Evolutionary conservation across 2,113 vertebrate species (phyloP).

Genomic region (Cephalopholis sonnerati): DNA sequence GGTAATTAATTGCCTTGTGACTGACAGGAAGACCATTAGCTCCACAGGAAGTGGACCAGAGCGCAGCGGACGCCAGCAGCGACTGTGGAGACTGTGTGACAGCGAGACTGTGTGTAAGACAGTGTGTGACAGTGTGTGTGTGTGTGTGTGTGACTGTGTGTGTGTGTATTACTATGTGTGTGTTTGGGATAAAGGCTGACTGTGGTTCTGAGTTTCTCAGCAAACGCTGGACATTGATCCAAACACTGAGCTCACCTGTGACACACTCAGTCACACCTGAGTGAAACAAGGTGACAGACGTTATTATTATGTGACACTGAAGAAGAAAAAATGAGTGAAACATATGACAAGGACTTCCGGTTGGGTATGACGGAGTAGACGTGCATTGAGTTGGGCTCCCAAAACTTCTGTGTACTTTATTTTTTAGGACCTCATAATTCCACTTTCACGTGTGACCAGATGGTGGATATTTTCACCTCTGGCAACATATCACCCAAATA

Average conservation of each 20-base stretch:
- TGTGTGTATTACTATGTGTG: no score
- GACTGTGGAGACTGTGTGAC: conserved; percentile 11
- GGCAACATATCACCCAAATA: no score
- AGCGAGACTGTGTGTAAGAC: neutral
- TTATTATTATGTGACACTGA: neutral
- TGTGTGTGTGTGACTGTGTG: neutral
- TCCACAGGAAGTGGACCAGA: conserved; percentile 69
- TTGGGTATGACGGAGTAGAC: no score
- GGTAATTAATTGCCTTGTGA: conserved; percentile 71
- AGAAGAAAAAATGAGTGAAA: neutral
- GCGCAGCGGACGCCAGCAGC: conserved; percentile 43
- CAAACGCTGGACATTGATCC: conserved; percentile 18
- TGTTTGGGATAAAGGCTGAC: neutral
- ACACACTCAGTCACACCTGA: neutral
- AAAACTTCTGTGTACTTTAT: no score
- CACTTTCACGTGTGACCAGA: no score
- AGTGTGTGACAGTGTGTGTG: conserved; percentile 2
- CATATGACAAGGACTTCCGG: neutral
- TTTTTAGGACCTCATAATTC: no score
- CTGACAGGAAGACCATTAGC: conserved; percentile 71
- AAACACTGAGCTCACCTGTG: conserved; percentile 29
- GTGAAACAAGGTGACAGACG: neutral
- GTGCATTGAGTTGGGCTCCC: no score
- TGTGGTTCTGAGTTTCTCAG: conserved; percentile 1
- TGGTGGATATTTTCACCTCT: no score